A percentile compares a stretch with the other conserved stretches of the same genome.
phyloP scores from a whole-genome alignment of 92 coral and sea anemone genomes.

The Heteractis magnifica region DNA sequence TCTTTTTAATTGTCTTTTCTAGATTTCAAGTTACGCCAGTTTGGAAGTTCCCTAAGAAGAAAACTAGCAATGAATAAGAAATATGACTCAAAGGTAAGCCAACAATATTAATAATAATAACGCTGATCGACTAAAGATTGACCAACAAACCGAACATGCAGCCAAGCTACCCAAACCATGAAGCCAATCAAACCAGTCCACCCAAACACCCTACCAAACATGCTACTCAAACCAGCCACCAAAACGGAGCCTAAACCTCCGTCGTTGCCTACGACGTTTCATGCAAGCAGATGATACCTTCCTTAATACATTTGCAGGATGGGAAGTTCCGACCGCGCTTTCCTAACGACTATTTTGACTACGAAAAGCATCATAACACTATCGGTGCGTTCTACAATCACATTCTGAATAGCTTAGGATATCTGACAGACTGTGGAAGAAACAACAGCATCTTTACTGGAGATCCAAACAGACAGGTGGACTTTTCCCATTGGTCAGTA shows the following conservation, averaged over 20 bases:
- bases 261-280: no score
- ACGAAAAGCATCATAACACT: constrained; percentile 44
- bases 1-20: no score
- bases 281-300: not conserved
- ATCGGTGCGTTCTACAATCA: constrained; percentile 49
- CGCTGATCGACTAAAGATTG: no score
- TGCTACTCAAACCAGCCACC: no score
- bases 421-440: constrained; percentile 49
- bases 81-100: not conserved
- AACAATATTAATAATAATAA: no score
- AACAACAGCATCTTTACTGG: constrained; percentile 51
- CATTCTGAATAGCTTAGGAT: constrained; percentile 39
- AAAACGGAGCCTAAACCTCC: no score
- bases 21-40: not conserved
- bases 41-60: not conserved
- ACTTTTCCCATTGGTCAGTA: constrained; percentile 9
- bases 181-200: no score
- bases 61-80: not conserved
- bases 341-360: not conserved
- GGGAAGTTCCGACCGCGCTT: no score
- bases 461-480: constrained; percentile 18
- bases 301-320: not conserved
- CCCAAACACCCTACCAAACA: no score
- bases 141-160: not conserved
- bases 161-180: no score